Conservation (phyloP, 2,888 invertebrate species). For the Polietes domitor region DNA sequence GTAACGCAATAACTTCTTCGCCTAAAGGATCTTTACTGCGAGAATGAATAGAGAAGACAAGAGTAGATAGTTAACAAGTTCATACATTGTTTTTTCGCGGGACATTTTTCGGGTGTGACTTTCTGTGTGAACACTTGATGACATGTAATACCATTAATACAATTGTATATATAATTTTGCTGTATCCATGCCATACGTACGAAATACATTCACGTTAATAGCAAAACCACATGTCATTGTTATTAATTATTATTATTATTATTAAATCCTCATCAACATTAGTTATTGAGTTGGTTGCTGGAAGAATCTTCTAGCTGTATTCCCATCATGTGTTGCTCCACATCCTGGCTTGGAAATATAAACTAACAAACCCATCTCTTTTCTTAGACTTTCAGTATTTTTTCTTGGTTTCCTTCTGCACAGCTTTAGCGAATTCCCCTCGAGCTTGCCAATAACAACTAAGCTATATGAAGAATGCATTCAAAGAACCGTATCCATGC, state of each 20-base stretch:
- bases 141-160: too few species aligned
- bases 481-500: neutral
- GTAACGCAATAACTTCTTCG: neutral
- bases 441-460: neutral
- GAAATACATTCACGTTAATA: neutral
- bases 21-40: neutral
- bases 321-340: neutral
- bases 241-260: neutral
- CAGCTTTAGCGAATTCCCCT: neutral
- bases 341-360: neutral
- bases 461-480: too few species aligned
- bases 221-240: neutral
- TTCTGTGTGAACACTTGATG: too few species aligned
- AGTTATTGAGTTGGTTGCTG: neutral
- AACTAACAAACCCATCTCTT: neutral
- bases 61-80: too few species aligned
- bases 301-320: neutral
- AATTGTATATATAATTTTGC: too few species aligned
- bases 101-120: neutral
- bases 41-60: too few species aligned
- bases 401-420: neutral
- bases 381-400: neutral
- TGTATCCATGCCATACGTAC: neutral
- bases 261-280: constrained; percentile 3
- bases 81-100: neutral